Evolutionary conservation across 2,888 invertebrate genomes (phyloP).

Genomic region (Nebria brevicollis): DNA sequence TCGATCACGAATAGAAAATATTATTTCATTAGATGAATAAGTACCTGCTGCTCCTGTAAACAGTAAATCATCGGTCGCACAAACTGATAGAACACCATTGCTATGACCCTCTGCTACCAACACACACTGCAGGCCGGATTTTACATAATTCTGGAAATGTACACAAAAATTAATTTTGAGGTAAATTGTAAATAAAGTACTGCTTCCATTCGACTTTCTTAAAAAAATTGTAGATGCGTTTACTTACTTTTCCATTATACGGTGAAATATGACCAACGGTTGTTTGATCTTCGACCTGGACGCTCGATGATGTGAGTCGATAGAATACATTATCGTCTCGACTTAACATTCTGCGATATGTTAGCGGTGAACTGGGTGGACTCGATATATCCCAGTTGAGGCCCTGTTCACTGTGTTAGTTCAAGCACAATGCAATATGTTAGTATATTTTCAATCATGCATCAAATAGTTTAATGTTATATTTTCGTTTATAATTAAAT

Average conservation of each 20-base stretch:
- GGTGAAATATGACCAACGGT: conserved; percentile 68
- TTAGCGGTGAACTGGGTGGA: conserved; percentile 71
- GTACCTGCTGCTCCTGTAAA: conserved; percentile 79
- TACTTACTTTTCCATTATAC: conserved; percentile 67
- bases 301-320: conserved; percentile 72
- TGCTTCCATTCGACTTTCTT: too few relatives aligned
- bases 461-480: not conserved
- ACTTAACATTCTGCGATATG: conserved; percentile 64
- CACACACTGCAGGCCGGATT: conserved; percentile 77
- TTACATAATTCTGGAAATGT: conserved; percentile 61
- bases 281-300: conserved; percentile 64
- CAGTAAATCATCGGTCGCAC: conserved; percentile 77
- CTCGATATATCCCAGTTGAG: conserved; percentile 66
- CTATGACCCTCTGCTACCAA: conserved; percentile 87
- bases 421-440: conserved; percentile 12
- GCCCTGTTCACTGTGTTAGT: conserved; percentile 62
- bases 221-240: not conserved
- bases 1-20: too few relatives aligned
- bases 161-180: too few relatives aligned
- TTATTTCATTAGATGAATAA: not conserved
- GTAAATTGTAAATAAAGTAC: too few relatives aligned
- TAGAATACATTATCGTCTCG: conserved; percentile 81
- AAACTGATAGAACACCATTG: conserved; percentile 83
- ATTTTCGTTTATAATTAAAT: too few relatives aligned
- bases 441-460: not conserved